These are phyloP conservation scores for Heterocephalus glaber DNA, from an alignment of 2,113 vertebrate genomes.

Conservation along the genomic window DNA sequence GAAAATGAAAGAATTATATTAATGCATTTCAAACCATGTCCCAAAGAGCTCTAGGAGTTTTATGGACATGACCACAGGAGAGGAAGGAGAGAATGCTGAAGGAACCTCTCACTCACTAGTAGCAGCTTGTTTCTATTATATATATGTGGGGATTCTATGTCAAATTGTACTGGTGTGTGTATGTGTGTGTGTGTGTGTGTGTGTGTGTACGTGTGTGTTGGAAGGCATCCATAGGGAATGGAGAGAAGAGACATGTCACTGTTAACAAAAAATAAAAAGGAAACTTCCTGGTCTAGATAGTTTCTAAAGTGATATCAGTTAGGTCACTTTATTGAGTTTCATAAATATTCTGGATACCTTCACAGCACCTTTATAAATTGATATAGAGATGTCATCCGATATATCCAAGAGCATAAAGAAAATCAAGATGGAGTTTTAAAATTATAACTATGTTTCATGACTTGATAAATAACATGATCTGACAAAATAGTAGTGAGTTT, in stretches of 20 bases:
- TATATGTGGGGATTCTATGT: neutral
- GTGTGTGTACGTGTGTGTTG: neutral
- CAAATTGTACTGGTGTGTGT: no score
- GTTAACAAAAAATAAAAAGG: neutral
- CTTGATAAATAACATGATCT: neutral
- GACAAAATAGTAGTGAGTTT: neutral
- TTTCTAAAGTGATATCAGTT: neutral
- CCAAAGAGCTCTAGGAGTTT: neutral
- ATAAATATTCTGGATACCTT: neutral
- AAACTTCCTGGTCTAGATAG: neutral
- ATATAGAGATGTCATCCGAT: neutral
- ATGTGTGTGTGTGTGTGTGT: neutral
- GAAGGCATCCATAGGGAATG: neutral
- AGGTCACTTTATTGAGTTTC: neutral
- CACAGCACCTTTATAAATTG: neutral
- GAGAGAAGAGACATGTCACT: neutral
- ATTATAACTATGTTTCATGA: neutral
- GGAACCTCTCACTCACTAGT: neutral
- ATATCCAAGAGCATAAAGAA: neutral
- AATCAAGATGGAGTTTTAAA: neutral
- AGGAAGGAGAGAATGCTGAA: no score
- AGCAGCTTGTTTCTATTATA: neutral
- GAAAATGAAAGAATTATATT: slow-evolving; percentile 1
- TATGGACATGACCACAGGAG: neutral
- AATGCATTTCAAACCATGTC: neutral